Evolutionary conservation across 2,113 vertebrate species (phyloP).

Genomic region (Malaclemys terrapin): DNA sequence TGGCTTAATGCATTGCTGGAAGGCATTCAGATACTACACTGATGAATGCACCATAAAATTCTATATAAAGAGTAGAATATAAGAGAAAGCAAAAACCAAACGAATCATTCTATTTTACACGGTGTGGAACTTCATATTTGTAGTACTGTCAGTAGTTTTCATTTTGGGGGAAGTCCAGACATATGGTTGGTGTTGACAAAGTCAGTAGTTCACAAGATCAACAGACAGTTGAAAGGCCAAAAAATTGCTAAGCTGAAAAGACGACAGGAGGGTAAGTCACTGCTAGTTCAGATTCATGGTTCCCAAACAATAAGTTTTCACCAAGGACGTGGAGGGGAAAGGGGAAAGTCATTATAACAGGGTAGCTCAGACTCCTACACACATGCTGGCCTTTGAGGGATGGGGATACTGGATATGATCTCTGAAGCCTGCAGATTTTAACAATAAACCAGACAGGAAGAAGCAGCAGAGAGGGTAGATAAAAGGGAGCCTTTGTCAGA

Average conservation of each 20-base stretch:
- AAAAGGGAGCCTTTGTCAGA: background rate
- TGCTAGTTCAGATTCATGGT: background rate
- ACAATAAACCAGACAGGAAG: background rate
- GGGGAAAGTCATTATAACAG: background rate
- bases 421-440: background rate
- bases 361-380: background rate
- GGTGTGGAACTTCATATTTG: background rate
- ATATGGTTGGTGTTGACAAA: background rate
- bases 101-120: background rate
- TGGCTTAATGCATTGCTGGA: background rate
- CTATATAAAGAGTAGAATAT: background rate
- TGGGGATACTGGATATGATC: background rate
- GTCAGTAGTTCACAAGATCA: background rate
- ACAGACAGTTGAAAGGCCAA: background rate
- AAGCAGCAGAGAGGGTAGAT: background rate
- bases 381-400: background rate
- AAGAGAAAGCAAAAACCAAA: background rate
- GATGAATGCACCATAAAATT: background rate
- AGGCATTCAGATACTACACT: background rate
- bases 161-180: slow-evolving; percentile 28
- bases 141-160: background rate
- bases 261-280: background rate
- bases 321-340: background rate
- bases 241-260: background rate
- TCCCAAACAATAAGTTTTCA: background rate